These are phyloP conservation scores for Triplophysa dalaica DNA, from an alignment of 2,113 vertebrate genomes.

Conservation along the genomic window DNA sequence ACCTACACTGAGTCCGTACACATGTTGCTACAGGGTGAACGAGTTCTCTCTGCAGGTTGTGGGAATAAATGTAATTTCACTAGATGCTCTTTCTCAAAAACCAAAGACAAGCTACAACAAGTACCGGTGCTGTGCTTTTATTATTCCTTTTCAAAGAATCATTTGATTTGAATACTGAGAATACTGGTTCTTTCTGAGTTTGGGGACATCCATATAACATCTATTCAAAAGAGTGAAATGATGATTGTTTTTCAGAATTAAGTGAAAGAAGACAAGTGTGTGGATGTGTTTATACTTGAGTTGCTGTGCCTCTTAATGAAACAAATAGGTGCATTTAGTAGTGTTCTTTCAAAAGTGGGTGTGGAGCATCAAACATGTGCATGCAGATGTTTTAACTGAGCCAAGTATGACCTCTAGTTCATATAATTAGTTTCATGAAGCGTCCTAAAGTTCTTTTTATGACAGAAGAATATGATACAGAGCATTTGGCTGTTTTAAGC, in stretches of 20 bases:
- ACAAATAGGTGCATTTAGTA: background rate
- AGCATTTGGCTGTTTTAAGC: too few species aligned
- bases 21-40: background rate
- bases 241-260: too few species aligned
- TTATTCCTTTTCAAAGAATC: background rate
- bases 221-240: too few species aligned
- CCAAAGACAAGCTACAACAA: background rate
- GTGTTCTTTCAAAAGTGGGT: background rate
- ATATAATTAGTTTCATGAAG: background rate
- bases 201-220: background rate
- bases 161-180: background rate
- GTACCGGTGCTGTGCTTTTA: background rate
- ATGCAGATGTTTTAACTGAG: background rate
- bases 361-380: constrained; percentile 10
- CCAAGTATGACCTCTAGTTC: background rate
- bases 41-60: background rate
- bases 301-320: background rate
- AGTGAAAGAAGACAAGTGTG: background rate
- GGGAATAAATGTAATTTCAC: background rate
- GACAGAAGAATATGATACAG: background rate
- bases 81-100: background rate
- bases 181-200: background rate
- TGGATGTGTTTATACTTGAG: background rate
- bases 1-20: constrained; percentile 24
- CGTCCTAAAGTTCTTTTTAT: background rate